phyloP scores from a whole-genome alignment of 2,888 invertebrate species.

The Mythimna impura region DNA sequence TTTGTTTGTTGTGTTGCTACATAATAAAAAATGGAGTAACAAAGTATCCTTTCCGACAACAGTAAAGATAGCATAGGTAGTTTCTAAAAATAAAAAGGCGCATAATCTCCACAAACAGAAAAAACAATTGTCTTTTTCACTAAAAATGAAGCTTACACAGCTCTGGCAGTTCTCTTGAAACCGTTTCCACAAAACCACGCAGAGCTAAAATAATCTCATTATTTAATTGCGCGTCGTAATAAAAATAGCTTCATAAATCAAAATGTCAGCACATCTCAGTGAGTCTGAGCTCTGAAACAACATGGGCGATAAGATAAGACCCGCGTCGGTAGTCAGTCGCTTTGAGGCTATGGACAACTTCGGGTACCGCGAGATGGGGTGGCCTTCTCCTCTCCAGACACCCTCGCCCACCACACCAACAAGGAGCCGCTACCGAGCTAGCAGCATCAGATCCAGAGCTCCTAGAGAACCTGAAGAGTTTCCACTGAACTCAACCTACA shows the following conservation, averaged over 20 bases:
- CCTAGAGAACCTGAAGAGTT: constrained; percentile 88
- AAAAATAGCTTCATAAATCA: constrained; percentile 86
- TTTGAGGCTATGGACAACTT: constrained; percentile 91
- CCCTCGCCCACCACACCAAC: constrained; percentile 76
- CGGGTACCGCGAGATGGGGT: constrained; percentile 91
- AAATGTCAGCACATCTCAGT: constrained; percentile 76
- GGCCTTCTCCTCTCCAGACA: constrained; percentile 82
- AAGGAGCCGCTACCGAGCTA: constrained; percentile 75
- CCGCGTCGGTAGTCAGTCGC: constrained; percentile 75
- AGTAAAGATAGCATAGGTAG: constrained; percentile 27
- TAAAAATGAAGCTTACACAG: constrained; percentile 14
- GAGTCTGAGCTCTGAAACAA: constrained; percentile 76
- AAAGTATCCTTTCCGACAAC: constrained; percentile 15
- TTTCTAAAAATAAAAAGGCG: constrained; percentile 30
- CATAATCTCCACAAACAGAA: constrained; percentile 34
- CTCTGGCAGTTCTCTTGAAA: constrained; percentile 5
- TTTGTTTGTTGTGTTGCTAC: not conserved
- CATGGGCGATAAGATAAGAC: constrained; percentile 85
- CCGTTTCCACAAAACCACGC: constrained; percentile 39
- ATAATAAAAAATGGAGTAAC: not conserved
- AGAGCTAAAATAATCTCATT: constrained; percentile 39
- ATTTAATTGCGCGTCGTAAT: constrained; percentile 73
- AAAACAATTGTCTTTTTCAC: constrained; percentile 5
- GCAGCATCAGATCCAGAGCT: constrained; percentile 85
- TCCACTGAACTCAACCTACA: constrained; percentile 86